Conservation (phyloP, 2,113 vertebrate genomes). For the Sceloporus undulatus region DNA sequence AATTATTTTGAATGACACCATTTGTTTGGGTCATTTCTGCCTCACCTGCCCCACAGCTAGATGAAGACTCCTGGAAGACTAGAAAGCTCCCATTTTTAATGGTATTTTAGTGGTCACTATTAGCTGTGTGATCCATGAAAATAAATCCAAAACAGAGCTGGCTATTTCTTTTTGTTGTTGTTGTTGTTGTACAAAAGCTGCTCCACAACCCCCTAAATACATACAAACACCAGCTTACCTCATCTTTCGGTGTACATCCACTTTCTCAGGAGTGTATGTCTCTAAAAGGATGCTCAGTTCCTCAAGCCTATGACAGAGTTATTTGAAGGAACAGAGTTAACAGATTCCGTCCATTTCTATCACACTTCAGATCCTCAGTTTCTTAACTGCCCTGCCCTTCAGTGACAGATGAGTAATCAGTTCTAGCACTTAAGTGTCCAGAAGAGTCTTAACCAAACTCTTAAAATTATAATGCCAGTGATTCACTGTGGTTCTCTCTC, state of each 20-base stretch:
- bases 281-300: constrained; percentile 85
- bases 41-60: too few species aligned
- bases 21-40: too few species aligned
- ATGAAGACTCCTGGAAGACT: too few species aligned
- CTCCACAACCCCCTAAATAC: not conserved
- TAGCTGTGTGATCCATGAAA: too few species aligned
- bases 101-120: too few species aligned
- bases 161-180: too few species aligned
- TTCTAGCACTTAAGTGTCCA: not conserved
- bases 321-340: not conserved
- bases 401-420: not conserved
- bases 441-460: not conserved
- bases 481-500: not conserved
- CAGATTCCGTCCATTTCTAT: not conserved
- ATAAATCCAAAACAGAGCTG: too few species aligned
- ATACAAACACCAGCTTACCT: constrained; percentile 70
- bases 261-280: constrained; percentile 83
- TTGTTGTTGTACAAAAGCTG: not conserved
- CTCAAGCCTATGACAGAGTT: constrained; percentile 78
- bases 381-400: not conserved
- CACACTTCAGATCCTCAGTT: not conserved
- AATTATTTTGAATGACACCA: too few species aligned
- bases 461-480: not conserved
- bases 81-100: too few species aligned
- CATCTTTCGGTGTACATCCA: constrained; percentile 84